Base-by-base conservation (phyloP, 2,888 invertebrate genomes). In the Drosophila peninsularis region DNA sequence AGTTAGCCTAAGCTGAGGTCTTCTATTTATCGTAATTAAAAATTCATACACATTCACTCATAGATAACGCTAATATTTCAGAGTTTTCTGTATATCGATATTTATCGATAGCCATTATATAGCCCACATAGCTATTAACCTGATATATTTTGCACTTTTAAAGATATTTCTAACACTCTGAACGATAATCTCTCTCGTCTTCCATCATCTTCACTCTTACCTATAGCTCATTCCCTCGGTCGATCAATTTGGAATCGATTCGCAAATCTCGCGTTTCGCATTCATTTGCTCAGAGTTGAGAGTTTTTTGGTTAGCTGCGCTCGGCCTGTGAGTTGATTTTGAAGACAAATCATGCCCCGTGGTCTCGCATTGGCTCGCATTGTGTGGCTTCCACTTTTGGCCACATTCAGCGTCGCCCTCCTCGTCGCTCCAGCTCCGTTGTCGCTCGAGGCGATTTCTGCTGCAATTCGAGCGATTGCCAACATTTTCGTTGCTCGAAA, bases 291-390 rank as follows among this genome's bases (percentile, higher is more conserved):
- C 69, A 24, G 44, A 44, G 41, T 17, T 50, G 44, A 27, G 41
- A 30, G 41, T 47, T 17, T 47, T 32, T 55, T 42, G 45, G 44
- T 21, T 36, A 24, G 19, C 52, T 17, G 3, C 39, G 36, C 34
- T 70, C 21, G 42, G 41, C 61, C 27, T 49, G 55, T 56, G 58
- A 68, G 71, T 67, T 75, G 74, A 71, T 71, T 86, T 82, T 78
- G 73, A 82, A 83, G 82, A 83, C 88, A 83, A 83, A 83, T 83
- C 82, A 87, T 84, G 82, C 80, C 82, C 88, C 82, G 62, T 70
- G 79, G 85, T 70, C 32, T 68, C 30, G 19, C 45, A 14, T 17
- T 44, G 55, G 50, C 45, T 50, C 81, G 50, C 69, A 79, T 82
- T 79, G 82, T 87, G 79, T 75, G 77, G 82, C 86, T 82, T 71